Evolutionary conservation across 2,797 vertebrate genomes (phyloP).

Genomic region (Geotrypetes seraphini): DNA sequence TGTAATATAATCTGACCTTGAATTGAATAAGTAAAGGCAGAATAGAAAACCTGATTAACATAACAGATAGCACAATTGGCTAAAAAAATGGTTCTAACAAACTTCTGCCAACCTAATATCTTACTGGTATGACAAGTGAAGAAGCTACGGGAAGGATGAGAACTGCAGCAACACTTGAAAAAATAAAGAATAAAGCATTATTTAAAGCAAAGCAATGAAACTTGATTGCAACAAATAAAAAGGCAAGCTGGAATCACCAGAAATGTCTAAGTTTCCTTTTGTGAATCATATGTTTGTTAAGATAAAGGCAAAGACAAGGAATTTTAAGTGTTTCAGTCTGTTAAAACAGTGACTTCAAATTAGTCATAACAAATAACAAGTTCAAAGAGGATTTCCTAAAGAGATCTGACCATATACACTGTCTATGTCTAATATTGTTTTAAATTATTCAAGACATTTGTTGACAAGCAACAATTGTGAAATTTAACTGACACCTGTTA

Average conservation of each 20-base stretch:
- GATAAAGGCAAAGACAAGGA: slow-evolving; percentile 29
- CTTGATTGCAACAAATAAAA: slow-evolving; percentile 3
- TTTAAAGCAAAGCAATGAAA: slow-evolving; percentile 1
- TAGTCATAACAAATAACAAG: slow-evolving; percentile 52
- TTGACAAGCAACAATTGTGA: no score
- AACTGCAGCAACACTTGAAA: no score
- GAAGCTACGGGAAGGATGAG: no score
- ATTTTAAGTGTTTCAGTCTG: slow-evolving; percentile 36
- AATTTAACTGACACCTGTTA: no score
- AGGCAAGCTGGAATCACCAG: no score
- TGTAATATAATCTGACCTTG: no score
- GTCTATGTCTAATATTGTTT: slow-evolving; percentile 16
- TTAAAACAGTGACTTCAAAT: slow-evolving; percentile 38
- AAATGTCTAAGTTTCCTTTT: neutral
- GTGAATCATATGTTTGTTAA: slow-evolving; percentile 17
- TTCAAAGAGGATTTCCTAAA: slow-evolving; percentile 41
- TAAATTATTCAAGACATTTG: slow-evolving; percentile 12
- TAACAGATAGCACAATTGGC: no score
- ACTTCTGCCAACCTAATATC: no score
- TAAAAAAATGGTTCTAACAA: no score
- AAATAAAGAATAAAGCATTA: neutral
- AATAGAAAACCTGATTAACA: no score
- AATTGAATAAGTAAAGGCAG: no score
- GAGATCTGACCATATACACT: slow-evolving; percentile 13
- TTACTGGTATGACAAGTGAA: no score